Evolutionary conservation across 1,140 invertebrate genomes (phyloP).

Genomic region (Drosophila navojoa): DNA sequence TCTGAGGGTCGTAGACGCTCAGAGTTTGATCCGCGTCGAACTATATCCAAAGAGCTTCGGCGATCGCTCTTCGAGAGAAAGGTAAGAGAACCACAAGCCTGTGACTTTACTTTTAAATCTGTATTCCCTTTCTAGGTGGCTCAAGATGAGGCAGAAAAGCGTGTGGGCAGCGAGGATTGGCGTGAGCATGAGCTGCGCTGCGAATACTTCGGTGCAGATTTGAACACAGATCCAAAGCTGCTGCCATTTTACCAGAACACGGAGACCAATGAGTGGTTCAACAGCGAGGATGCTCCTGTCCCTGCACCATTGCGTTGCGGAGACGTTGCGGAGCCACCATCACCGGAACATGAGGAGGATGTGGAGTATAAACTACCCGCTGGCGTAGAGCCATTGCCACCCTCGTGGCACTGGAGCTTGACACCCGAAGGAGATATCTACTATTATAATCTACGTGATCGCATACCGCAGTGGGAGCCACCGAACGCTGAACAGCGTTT

Average conservation of each 20-base stretch:
- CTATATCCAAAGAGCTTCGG: constrained; percentile 79
- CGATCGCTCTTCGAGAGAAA: constrained; percentile 90
- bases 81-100: background rate
- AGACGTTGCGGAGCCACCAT: constrained; percentile 53
- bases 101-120: background rate
- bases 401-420: constrained; percentile 93
- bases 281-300: constrained; percentile 76
- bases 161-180: constrained; percentile 86
- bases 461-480: constrained; percentile 94
- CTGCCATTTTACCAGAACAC: constrained; percentile 87
- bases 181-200: constrained; percentile 87
- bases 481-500: constrained; percentile 85
- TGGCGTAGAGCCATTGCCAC: constrained; percentile 88
- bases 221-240: constrained; percentile 85
- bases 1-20: constrained; percentile 25
- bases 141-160: constrained; percentile 88
- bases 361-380: constrained; percentile 84
- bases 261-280: constrained; percentile 87
- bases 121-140: constrained; percentile 84
- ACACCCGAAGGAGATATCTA: constrained; percentile 93
- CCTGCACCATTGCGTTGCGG: constrained; percentile 82
- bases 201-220: constrained; percentile 86
- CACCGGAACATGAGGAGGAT: constrained; percentile 45
- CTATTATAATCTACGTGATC: constrained; percentile 94
- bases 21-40: constrained; percentile 35